Conservation (phyloP, 1,140 invertebrate species). For the Panagrolaimus sp. region DNA sequence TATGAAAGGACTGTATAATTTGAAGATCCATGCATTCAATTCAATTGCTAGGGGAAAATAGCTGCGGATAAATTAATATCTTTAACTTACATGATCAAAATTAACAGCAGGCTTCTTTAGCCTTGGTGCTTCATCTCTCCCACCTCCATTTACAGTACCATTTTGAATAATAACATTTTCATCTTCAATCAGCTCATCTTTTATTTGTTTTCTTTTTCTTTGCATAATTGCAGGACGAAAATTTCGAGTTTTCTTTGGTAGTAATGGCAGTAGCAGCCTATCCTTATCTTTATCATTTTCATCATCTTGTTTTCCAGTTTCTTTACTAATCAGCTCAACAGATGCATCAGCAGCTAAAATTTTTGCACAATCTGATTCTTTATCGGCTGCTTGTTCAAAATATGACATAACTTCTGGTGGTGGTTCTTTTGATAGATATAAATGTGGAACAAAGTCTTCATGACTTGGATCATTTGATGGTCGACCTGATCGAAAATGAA, state of each 20-base stretch:
- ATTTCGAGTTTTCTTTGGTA: not conserved
- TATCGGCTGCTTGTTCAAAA: not conserved
- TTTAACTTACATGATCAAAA: not conserved
- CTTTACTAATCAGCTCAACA: not conserved
- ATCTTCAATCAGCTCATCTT: not conserved
- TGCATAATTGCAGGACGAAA: not conserved
- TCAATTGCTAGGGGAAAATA: no score
- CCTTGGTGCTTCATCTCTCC: not conserved
- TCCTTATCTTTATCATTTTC: not conserved
- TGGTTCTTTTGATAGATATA: constrained; percentile 22
- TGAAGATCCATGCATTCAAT: no score
- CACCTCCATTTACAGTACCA: not conserved
- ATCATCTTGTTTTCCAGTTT: not conserved
- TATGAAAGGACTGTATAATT: no score
- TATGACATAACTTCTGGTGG: constrained; percentile 14
- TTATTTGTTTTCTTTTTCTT: not conserved
- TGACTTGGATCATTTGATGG: constrained; percentile 23
- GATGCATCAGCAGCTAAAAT: not conserved
- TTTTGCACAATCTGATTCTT: not conserved
- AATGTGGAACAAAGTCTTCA: constrained; percentile 27
- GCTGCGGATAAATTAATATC: not conserved
- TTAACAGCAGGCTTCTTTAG: not conserved
- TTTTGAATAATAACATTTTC: not conserved
- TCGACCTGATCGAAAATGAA: constrained; percentile 26
- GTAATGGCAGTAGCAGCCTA: not conserved